Conservation (phyloP, 2,113 vertebrate species). For the Elanoides forficatus region DNA sequence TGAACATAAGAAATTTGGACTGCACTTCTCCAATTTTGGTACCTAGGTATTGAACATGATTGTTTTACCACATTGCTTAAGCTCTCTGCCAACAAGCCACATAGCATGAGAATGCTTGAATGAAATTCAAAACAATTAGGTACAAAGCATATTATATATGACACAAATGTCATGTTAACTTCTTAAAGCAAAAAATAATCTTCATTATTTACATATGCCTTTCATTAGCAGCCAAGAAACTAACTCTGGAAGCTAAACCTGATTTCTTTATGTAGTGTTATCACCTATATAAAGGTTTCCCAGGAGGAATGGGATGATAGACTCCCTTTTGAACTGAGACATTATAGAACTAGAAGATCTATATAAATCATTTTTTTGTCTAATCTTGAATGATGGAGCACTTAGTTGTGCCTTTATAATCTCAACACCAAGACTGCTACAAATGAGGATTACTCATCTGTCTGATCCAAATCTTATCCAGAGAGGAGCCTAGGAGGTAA, state of each 20-base stretch:
- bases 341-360: background rate
- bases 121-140: background rate
- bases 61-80: conserved; percentile 32
- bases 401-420: background rate
- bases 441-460: background rate
- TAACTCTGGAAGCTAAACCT: background rate
- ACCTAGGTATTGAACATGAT: conserved; percentile 45
- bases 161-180: background rate
- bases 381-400: background rate
- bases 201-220: background rate
- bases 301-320: background rate
- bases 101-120: background rate
- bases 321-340: background rate
- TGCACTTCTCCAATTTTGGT: conserved; percentile 1
- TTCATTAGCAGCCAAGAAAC: background rate
- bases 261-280: background rate
- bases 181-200: background rate
- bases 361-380: background rate
- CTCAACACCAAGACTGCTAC: background rate
- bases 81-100: background rate
- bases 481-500: background rate
- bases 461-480: background rate
- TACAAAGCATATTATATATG: background rate
- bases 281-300: background rate
- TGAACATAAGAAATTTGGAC: conserved; percentile 27